Evolutionary conservation across 2,888 invertebrate species (phyloP), one percentile per base, ranked within the genome.

Genomic region (Cylloceria caligata): DNA sequence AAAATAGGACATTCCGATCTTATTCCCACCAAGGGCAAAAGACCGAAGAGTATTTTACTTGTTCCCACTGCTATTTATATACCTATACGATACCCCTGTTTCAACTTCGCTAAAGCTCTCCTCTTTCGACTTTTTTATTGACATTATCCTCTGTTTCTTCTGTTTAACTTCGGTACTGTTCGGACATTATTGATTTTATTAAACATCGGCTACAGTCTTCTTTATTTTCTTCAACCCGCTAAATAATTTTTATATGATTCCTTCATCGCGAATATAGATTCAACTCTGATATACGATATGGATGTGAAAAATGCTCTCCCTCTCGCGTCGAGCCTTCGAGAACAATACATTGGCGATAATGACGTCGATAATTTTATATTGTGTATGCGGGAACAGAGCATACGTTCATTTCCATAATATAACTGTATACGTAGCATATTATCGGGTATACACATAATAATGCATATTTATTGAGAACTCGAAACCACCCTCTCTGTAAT

Each of bases 1-100:
- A 85, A 85, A 85, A 85, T 85, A 85, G 84, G 80, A 84, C 85
- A 85, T 84, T 85, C 80, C 83, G 82, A 85, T 83, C 82, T 79
- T 67, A 83, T 85, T 83, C 80, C 74, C 39, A 76, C 77, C 64
- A 81, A 77, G 78, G 72, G 60, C 76, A 68, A 80, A 75, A 77
- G 76, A 80, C 73, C 80, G 39, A 34, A 47, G 57, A 76, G 77
- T 83, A 83, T 83, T 85, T 83, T 81, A 83, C 81, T 84, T 68
- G 81, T 80, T 79, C 81, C 72, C 77, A 67, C 68, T 73, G 78
- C 83, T 83, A 85, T 85, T 85, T 85, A 84, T 73, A 81, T 83
- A 85, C 77, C 65, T 65, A 78, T 45, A 62, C 49, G 6, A 24
- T 45, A 45, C 78, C 60, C 42, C 65, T 74, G 69, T 78, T 81